phyloP scores from a whole-genome alignment of 2,888 invertebrate genomes.

The Plutella xylostella region DNA sequence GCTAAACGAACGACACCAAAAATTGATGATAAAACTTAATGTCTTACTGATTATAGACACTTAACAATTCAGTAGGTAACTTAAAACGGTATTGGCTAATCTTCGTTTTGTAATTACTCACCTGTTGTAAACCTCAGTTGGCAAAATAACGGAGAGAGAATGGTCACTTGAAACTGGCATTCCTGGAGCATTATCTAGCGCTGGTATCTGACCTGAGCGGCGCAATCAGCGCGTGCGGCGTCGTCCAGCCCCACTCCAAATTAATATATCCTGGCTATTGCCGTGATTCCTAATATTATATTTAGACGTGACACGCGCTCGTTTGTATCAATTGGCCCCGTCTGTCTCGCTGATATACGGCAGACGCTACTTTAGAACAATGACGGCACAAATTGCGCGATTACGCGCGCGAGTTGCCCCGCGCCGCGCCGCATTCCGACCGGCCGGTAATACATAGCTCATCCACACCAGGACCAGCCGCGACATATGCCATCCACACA shows the following conservation, averaged over 20 bases:
- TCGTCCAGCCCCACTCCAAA: conserved; percentile 60
- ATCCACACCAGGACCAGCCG: too few relatives aligned
- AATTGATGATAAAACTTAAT: neutral
- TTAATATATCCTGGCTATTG: conserved; percentile 70
- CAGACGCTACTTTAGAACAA: conserved; percentile 68
- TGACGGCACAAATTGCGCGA: conserved; percentile 65
- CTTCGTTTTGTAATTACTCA: too few relatives aligned
- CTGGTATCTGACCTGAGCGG: conserved; percentile 17
- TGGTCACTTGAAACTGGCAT: too few relatives aligned
- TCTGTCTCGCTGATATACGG: conserved; percentile 65
- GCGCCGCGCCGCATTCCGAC: conserved; percentile 48
- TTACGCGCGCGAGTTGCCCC: conserved; percentile 48
- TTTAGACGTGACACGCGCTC: conserved; percentile 70
- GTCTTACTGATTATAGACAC: neutral
- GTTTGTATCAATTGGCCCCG: conserved; percentile 68
- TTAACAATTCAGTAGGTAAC: too few relatives aligned
- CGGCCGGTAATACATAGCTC: too few relatives aligned
- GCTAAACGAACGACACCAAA: neutral
- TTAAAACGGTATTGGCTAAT: too few relatives aligned
- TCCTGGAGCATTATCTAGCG: too few relatives aligned
- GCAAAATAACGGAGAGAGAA: too few relatives aligned
- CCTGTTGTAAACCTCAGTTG: too few relatives aligned
- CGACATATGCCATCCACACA: too few relatives aligned
- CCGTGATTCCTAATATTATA: conserved; percentile 71
- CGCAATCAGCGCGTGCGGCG: conserved; percentile 34